Conservation (phyloP, 1,140 invertebrate genomes). For the Cylas formicarius region DNA sequence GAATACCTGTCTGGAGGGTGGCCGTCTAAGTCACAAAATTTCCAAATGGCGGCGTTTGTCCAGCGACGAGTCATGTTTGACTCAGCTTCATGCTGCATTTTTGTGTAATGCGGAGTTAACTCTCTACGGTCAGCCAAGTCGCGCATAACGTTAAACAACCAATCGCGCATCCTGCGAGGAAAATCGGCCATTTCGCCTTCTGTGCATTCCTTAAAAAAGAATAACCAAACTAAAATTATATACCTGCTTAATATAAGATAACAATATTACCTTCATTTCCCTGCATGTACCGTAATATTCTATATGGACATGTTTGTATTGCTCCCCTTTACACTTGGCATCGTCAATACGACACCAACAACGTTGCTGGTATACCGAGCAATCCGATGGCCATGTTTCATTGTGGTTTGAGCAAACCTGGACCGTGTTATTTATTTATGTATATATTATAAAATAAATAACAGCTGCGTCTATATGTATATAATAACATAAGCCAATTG, state of each 20-base stretch:
- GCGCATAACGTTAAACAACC: slow-evolving; percentile 94
- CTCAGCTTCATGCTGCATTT: slow-evolving; percentile 84
- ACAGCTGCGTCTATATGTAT: too few relatives aligned
- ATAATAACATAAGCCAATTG: too few relatives aligned
- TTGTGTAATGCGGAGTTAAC: slow-evolving; percentile 72
- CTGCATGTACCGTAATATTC: slow-evolving; percentile 85
- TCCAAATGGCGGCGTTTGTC: slow-evolving; percentile 91
- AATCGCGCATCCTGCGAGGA: slow-evolving; percentile 89
- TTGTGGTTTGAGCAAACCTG: slow-evolving; percentile 87
- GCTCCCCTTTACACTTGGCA: slow-evolving; percentile 61
- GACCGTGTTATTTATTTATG: too few relatives aligned
- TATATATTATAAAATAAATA: too few relatives aligned
- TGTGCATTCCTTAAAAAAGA: slow-evolving; percentile 54
- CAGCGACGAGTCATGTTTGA: slow-evolving; percentile 73
- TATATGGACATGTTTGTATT: slow-evolving; percentile 83
- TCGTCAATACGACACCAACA: slow-evolving; percentile 76
- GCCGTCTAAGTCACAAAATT: slow-evolving; percentile 91
- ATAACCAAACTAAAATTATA: background rate
- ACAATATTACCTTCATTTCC: slow-evolving; percentile 65
- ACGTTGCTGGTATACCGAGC: slow-evolving; percentile 82
- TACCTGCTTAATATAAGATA: slow-evolving; percentile 15
- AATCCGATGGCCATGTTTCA: slow-evolving; percentile 88
- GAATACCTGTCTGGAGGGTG: slow-evolving; percentile 71
- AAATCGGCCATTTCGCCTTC: slow-evolving; percentile 84
- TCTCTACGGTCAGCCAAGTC: slow-evolving; percentile 86